Conservation (phyloP, 2,113 vertebrate species). For the Psittacara wagleri region DNA sequence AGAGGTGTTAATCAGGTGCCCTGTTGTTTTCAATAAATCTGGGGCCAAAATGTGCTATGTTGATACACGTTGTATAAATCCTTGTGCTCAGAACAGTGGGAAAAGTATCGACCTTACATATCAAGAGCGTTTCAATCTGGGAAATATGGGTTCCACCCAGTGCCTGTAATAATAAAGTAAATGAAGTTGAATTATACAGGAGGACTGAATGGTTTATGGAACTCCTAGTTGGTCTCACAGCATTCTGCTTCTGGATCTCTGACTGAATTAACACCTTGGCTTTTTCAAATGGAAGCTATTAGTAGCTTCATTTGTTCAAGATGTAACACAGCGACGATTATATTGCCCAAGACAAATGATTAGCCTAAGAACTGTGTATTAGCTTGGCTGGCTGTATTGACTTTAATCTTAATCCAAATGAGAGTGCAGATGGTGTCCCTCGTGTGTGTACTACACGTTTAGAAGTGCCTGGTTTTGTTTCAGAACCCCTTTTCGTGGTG, state of each 20-base stretch:
- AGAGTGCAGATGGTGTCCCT: neutral
- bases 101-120: neutral
- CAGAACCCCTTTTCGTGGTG: neutral
- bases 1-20: neutral
- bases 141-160: neutral
- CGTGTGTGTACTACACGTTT: accelerated
- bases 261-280: neutral
- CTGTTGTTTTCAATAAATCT: neutral
- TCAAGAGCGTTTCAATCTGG: neutral
- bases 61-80: accelerated
- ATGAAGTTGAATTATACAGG: neutral
- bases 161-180: neutral
- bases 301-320: neutral
- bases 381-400: neutral
- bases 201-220: neutral
- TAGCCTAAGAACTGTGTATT: neutral
- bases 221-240: neutral
- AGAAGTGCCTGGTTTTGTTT: neutral
- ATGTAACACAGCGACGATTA: neutral
- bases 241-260: neutral
- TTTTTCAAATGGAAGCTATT: neutral
- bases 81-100: neutral
- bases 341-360: neutral
- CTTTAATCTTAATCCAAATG: neutral
- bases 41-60: accelerated